Conservation (phyloP, 2,113 vertebrate genomes). For the Onychorhynchus coronatus region DNA sequence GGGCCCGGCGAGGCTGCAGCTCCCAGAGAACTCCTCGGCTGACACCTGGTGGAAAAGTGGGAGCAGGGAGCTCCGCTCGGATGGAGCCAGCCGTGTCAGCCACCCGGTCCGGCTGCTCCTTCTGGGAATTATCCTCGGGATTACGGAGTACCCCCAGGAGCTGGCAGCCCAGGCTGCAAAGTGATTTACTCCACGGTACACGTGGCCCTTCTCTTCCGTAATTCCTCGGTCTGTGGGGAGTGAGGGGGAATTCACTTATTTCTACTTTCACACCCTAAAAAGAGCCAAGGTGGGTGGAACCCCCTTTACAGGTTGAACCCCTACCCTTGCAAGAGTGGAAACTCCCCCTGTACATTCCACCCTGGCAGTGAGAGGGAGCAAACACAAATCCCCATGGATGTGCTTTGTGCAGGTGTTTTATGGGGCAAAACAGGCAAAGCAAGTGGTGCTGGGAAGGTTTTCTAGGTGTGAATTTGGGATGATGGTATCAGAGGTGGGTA, state of each 20-base stretch:
- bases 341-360: background rate
- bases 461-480: background rate
- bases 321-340: background rate
- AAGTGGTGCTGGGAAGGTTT: background rate
- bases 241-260: accelerated
- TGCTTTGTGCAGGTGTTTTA: background rate
- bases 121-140: background rate
- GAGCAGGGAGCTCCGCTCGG: background rate
- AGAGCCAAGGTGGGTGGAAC: background rate
- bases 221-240: accelerated
- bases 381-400: accelerated
- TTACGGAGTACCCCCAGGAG: accelerated
- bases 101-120: background rate
- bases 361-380: accelerated
- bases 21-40: slow-evolving; percentile 23
- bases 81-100: background rate
- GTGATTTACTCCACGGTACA: accelerated
- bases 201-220: accelerated
- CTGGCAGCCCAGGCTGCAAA: background rate
- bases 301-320: background rate
- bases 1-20: background rate
- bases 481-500: accelerated
- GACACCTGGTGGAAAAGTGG: slow-evolving; percentile 51
- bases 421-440: background rate
- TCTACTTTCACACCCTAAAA: background rate